Evolutionary conservation across 2,113 vertebrate species (phyloP), one percentile per base, ranked within the genome.

Genomic region (Chaetodon trifascialis): DNA sequence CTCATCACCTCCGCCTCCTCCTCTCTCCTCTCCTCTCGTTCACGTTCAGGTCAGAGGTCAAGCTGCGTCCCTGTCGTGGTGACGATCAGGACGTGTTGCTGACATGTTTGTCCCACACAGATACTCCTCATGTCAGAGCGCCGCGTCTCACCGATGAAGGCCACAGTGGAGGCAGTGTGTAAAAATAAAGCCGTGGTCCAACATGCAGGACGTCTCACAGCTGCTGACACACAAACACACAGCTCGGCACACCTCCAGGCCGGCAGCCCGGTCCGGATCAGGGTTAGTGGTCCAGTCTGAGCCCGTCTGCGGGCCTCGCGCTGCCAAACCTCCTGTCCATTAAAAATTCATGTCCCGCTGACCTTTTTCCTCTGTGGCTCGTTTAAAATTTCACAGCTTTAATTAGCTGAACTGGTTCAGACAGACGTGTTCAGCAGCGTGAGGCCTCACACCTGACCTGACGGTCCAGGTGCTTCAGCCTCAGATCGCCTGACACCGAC

Each of bases 301-400:
- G 49, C 66, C 11, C 23, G 64, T n/a, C 73, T 75, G 69, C 67
- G 6, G 12, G 3, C 34, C 59, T 2, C 6, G 14, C 64, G 5
- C 56, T 23, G 36, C 16, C 52, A 46, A 58, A 30, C 54, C 70
- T 58, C 54, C 70, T 3, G 55, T 46, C 55, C 9, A 44, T 65
- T 83, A 65, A 65, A 59, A 62, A 58, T 73, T 60, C 1, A 78
- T 79, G 73, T 84, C 66, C 44, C n/a, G n/a, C 73, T 59, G 73
- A 83, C 73, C 73, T 83, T 77, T 71, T 59, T 59, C 60, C 62
- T 63, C 62, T 44, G 36, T 5, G 17, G n/a, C 52, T 71, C 52
- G 19, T 44, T 56, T 44, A 56, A 25, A 42, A 56, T 44, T 44
- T 56, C 38, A 58, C 52, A 66, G 16, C 82, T 68, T 79, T 79